Evolutionary conservation across 2,113 vertebrate species (phyloP).

Genomic region (Sterna hirundo): DNA sequence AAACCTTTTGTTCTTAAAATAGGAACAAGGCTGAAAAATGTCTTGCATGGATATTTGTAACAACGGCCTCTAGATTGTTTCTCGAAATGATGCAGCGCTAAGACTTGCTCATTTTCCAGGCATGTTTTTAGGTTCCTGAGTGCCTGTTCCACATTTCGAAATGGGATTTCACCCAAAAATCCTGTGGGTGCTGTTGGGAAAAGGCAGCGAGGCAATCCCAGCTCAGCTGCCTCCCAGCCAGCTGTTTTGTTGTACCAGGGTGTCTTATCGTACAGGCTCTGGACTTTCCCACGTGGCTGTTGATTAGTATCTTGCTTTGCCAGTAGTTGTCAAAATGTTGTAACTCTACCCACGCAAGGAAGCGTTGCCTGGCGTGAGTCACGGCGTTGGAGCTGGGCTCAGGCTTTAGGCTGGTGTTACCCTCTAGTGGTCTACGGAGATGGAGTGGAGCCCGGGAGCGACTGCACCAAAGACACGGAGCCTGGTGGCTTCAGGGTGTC

Average conservation of each 20-base stretch:
- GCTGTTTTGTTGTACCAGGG: neutral
- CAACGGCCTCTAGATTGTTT: neutral
- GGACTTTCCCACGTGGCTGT: neutral
- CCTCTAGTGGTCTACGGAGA: slow-evolving; percentile 6
- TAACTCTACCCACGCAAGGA: neutral
- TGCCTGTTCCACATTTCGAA: neutral
- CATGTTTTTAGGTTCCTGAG: neutral
- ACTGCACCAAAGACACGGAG: neutral
- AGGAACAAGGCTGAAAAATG: neutral
- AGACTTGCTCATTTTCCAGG: neutral
- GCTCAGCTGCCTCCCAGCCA: neutral
- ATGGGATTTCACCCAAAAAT: neutral
- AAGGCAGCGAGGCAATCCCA: neutral
- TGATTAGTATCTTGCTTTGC: neutral
- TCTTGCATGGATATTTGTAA: neutral
- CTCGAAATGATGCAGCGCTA: neutral
- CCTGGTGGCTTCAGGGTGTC: neutral
- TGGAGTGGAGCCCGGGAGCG: neutral
- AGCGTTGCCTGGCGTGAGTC: neutral
- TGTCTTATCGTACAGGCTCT: neutral
- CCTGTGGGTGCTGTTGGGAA: neutral
- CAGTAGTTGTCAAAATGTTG: neutral
- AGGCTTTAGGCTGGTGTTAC: slow-evolving; percentile 16
- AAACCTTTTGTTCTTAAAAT: neutral
- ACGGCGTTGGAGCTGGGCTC: neutral